Evolutionary conservation across 2,797 vertebrate species (phyloP), one percentile per base, ranked within the genome.

Genomic region (Enoplosus armatus): DNA sequence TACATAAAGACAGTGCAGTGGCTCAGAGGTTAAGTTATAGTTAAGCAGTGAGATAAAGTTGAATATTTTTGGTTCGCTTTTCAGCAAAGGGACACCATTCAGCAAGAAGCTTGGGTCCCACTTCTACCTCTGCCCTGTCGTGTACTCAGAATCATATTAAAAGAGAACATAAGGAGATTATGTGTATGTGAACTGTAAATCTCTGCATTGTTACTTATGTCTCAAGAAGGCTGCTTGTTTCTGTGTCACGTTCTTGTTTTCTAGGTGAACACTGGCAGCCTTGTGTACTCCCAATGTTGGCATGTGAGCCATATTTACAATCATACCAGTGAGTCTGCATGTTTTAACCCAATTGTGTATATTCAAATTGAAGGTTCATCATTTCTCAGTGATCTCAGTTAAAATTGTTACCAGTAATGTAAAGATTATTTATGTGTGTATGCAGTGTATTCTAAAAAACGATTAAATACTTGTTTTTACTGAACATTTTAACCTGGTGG

Each of bases 101-200:
- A 62, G 20, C 31, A 53, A 68, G 48, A 58, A 71, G n/a, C 74
- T 47, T 66, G 37, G 31, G 33, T 62, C 58, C 45, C 45, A 50
- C 55, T 39, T 45, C 26, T 29, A 18, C 67, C 12, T 51, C 62
- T 75, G 65, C 50, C 39, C 35, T 27, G 15, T 18, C 4, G 14
- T 64, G 29, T 60, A 58, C 47, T 26, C 31, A 62, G 33, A 71
- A 54, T 58, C 45, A 73, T 26, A 75, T 51, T 45, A 64, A 84
- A 69, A 61, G 41, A 67, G 72, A 90, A 50, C 50, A 72, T 92
- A 89, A 91, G 89, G 31, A 75, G 90, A 92, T 93, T 92, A 92
- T 81, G 50, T 45, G 22, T 53, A 37, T 71, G 14, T 31, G 33
- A 65, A 85, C 64, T 31, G 73, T 84, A 87, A 88, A 89, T 80